A percentile compares a stretch with the other conserved stretches of the same genome.
These are phyloP conservation scores for Epiblema foenella DNA, from an alignment of 2,888 invertebrate species.

Conservation along the genomic window DNA sequence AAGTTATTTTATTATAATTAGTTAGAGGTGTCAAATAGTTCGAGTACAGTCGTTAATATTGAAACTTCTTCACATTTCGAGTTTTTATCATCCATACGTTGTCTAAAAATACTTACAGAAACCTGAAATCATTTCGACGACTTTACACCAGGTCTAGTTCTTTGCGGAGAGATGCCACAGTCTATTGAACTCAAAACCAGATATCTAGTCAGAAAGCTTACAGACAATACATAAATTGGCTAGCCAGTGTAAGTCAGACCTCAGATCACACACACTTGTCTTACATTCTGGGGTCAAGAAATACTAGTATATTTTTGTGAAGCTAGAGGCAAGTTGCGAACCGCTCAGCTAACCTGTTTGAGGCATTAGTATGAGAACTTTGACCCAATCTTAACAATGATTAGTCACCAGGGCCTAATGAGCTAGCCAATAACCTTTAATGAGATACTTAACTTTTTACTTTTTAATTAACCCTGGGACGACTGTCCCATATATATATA, in stretches of 20 bases:
- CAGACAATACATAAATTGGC: not conserved
- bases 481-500: too few species aligned
- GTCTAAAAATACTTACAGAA: too few species aligned
- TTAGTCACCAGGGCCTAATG: conserved; percentile 23
- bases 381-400: conserved; percentile 26
- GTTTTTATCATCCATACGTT: too few species aligned
- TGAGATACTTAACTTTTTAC: conserved; percentile 17
- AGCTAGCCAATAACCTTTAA: conserved; percentile 18
- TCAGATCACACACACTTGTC: not conserved
- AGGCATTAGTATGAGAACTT: conserved; percentile 19
- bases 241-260: not conserved
- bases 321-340: conserved; percentile 2
- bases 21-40: too few species aligned
- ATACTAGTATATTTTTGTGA: not conserved
- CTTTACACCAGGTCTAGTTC: not conserved
- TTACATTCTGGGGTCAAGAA: not conserved
- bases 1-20: too few species aligned
- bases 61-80: too few species aligned
- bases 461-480: not conserved
- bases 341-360: conserved; percentile 17
- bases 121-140: not conserved
- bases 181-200: not conserved
- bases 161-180: not conserved
- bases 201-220: not conserved
- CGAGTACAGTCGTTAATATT: too few species aligned